These are phyloP conservation scores for Brachyrhaphis roseni DNA, from an alignment of 2,797 vertebrate genomes.

Conservation along the genomic window DNA sequence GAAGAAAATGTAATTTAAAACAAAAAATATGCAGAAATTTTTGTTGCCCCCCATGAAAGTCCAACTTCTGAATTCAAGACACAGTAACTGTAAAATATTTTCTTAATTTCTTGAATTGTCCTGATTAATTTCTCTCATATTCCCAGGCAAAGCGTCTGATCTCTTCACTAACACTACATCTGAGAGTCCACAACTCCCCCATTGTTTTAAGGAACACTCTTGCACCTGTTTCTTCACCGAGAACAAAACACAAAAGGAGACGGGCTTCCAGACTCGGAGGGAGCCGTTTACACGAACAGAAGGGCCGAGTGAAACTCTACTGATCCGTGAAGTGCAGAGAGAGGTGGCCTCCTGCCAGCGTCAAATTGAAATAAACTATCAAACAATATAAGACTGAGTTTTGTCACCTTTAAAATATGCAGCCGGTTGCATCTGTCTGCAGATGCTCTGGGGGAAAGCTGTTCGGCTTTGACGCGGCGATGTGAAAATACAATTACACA, in stretches of 20 bases:
- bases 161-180: background rate
- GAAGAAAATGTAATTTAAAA: background rate
- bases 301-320: background rate
- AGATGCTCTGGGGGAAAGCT: conserved; percentile 52
- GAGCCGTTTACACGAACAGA: conserved; percentile 6
- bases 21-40: background rate
- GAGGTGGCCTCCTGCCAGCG: background rate
- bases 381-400: conserved; percentile 31
- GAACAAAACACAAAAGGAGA: conserved; percentile 17
- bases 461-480: conserved; percentile 59
- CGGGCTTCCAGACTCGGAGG: background rate
- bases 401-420: conserved; percentile 64
- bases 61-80: background rate
- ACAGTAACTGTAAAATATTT: background rate
- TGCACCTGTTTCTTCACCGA: conserved; percentile 5
- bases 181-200: background rate
- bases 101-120: background rate
- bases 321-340: conserved; percentile 12
- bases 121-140: background rate
- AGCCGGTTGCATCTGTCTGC: conserved; percentile 56
- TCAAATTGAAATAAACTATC: conserved; percentile 33
- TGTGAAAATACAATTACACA: conserved; percentile 72
- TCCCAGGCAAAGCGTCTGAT: background rate
- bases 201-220: background rate
- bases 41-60: background rate